Percentiles rank a stretch among this genome's conserved stretches.
Evolutionary conservation across 2,113 vertebrate species (phyloP).

Genomic region (Alethe castanea): DNA sequence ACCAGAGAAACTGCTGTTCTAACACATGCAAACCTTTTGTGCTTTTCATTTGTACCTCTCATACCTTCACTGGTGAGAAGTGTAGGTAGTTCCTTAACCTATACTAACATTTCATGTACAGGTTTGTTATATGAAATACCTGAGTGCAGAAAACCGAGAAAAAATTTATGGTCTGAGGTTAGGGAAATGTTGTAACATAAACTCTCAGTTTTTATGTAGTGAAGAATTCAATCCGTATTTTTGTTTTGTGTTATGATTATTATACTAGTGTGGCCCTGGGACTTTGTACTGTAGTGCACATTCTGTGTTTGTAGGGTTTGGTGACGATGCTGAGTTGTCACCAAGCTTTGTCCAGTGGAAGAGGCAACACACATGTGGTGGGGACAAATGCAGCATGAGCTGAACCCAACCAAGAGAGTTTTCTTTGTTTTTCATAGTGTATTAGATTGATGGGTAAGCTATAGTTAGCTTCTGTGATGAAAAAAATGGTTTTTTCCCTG

Average conservation of each 20-base stretch:
- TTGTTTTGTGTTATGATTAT: background rate
- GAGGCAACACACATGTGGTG: rapidly evolving
- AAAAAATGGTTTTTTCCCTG: background rate
- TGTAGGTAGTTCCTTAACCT: background rate
- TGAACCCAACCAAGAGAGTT: background rate
- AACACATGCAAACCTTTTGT: background rate
- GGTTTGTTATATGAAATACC: background rate
- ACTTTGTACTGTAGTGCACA: background rate
- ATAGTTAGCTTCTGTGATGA: background rate
- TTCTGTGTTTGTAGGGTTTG: background rate
- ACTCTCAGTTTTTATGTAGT: background rate
- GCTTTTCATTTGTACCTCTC: background rate
- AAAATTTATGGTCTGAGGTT: background rate
- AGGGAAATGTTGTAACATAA: background rate
- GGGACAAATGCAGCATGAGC: background rate
- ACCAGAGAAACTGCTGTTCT: background rate
- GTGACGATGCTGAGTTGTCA: background rate
- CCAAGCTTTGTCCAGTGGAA: background rate
- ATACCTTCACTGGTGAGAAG: background rate
- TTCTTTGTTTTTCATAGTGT: background rate
- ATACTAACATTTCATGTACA: background rate
- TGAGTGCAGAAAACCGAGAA: background rate
- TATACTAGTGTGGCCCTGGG: background rate
- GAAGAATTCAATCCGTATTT: background rate
- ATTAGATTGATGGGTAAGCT: background rate